Base-by-base conservation (phyloP, 2,113 vertebrate genomes). In the Poecilia latipinna region DNA sequence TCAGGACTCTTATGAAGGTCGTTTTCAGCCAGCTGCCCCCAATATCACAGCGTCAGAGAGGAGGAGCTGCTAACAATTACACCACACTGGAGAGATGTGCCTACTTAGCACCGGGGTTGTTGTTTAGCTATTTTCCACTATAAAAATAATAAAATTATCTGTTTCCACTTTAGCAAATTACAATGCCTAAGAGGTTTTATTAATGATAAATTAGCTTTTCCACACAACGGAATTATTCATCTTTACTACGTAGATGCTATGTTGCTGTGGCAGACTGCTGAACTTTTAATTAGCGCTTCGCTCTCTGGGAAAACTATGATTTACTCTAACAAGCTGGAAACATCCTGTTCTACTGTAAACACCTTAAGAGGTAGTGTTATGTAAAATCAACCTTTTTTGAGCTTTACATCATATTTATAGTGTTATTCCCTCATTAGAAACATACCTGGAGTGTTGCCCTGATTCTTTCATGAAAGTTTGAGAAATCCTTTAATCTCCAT, bases 1-100 rank as follows among this genome's bases (percentile, higher is more conserved):
- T 33, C 22, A 4, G 77, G 87, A 82, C 78, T 0, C 54, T 0
- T 4, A 12, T 87, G 84, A 87, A 89, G 90, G 88, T 91, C 88
- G 73, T 57, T 72, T 82, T 84, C 77, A 83, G 48, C 72, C 75
- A 68, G 68, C 77, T 84, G 83, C 73, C 64, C 60, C 62, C 42
- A 75, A 72, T 68, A 3, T 29, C 60, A 19, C 62, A 44, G 70
- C 26, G 76, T 76, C 69, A 12, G 48, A 61, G 69, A 67, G 60
- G 51, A 63, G 54, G 12, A 78, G 71, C 61, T 12, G 69, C 66
- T 39, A 31, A 66, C 31, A 33, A 32, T 24, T 28, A n/a, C 13
- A 26, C n/a, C 42, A 63, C 17, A 67, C 24, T 3, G 15, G 24
- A 77, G 44, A 73, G 15, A 75, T 48, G 78, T 72, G 69, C 83